phyloP scores from a whole-genome alignment of 1,140 invertebrate species.

The Anastatus disparis region DNA sequence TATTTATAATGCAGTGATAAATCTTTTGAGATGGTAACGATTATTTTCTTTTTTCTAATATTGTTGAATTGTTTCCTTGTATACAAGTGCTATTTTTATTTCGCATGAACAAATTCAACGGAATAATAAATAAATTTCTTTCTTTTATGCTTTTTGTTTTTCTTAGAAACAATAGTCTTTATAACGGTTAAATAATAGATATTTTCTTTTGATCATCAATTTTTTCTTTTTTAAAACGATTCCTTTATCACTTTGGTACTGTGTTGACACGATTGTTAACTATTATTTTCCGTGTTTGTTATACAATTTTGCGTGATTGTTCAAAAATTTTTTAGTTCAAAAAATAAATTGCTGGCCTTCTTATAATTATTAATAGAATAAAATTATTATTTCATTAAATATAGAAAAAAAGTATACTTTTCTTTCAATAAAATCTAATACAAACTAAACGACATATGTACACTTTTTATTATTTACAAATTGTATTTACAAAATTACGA shows the following conservation, averaged over 20 bases:
- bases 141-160: no score
- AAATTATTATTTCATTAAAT: background rate
- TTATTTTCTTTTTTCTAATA: background rate
- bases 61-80: background rate
- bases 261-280: conserved; percentile 8
- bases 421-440: conserved; percentile 20
- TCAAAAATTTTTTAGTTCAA: background rate
- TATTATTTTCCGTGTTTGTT: no score
- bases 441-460: conserved; percentile 18
- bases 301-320: no score
- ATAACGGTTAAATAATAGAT: conserved; percentile 4
- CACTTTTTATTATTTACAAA: conserved; percentile 30
- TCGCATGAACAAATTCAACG: no score
- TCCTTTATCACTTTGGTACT: background rate
- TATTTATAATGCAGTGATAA: conserved; percentile 15
- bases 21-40: conserved; percentile 21
- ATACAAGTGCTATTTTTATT: background rate
- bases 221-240: background rate
- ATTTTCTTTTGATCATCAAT: background rate
- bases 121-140: background rate
- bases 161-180: background rate
- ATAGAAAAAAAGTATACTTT: background rate
- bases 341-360: background rate
- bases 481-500: conserved; percentile 32
- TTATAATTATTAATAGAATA: background rate